Base-by-base conservation (phyloP, 1,140 invertebrate species). In the Drosophila kikkawai region DNA sequence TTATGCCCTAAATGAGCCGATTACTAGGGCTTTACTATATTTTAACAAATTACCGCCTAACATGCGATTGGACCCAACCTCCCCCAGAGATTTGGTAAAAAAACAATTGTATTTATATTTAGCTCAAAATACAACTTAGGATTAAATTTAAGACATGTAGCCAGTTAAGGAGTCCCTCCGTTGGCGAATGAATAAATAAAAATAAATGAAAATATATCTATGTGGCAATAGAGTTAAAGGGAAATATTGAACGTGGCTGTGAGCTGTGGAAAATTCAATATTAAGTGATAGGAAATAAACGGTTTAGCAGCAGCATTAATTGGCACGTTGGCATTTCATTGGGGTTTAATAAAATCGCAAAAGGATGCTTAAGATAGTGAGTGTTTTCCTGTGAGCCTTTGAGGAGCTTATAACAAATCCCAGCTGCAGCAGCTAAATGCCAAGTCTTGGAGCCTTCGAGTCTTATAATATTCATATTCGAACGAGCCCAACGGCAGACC, bases 391-490 rank as follows among this genome's bases (percentile, higher is more conserved):
- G 36, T 32, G 63, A 68, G n/a, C 64, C 67, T 70, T 67, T 22
- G 17, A 17, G 22, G 7, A 36, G 60, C 66, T 75, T 75, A 58
- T 29, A 45, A 34, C 26, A 55, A 61, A 75, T 63, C 45, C 73
- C 47, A 8, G 26, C 5, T 70, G 67, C 67, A 70, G 53, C 37
- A 57, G 69, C 15, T 26, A 51, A 51, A n/a, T 32, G 7, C 15
- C 47, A 0, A 29, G 26, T 29, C 13, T 44, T 17, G 17, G 22
- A 50, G 26, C 32, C n/a, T 53, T 22, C n/a, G 37, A 66, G 47
- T 67, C 67, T 70, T 69, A 56, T 55, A 70, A 68, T 70, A 70
- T 70, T 70, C 67, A 68, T 69, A 70, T 68, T 70, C 67, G 67
- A 68, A 70, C 39, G n/a, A 44, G 37, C 32, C 32, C 32, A 32